Conservation (phyloP, 2,888 invertebrate species). For the Camptogramma bilineatum region DNA sequence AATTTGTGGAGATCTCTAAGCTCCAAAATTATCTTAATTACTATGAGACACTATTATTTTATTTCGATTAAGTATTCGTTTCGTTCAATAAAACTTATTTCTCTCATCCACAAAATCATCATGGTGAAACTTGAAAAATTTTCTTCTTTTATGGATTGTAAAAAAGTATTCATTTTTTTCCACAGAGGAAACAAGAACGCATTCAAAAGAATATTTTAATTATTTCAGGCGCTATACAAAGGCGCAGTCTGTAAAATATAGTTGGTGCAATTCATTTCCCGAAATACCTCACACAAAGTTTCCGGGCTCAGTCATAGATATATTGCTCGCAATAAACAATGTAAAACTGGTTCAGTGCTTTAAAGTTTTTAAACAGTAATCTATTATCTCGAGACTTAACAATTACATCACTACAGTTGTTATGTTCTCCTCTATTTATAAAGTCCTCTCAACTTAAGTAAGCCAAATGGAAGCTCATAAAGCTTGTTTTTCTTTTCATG, state of each 20-base stretch:
- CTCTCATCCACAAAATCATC: neutral
- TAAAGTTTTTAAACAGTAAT: neutral
- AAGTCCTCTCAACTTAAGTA: no score
- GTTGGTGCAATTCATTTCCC: neutral
- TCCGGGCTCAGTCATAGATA: neutral
- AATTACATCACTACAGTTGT: no score
- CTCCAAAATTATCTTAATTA: no score
- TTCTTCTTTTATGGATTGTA: neutral
- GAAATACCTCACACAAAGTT: neutral
- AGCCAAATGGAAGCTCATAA: no score
- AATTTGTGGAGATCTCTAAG: no score
- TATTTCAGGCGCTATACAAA: neutral
- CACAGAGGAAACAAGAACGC: constrained; percentile 2
- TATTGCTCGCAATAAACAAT: neutral
- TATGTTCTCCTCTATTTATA: no score
- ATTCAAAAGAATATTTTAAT: neutral
- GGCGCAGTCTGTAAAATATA: neutral
- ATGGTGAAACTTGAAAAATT: neutral
- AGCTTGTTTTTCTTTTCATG: no score
- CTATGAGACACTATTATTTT: no score
- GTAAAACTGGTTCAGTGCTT: neutral
- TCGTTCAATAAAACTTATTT: no score
- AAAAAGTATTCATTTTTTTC: neutral
- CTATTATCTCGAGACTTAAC: no score
- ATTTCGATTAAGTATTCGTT: no score